Conservation (phyloP, 2,113 vertebrate species). For the Pelmatolapia mariae region DNA sequence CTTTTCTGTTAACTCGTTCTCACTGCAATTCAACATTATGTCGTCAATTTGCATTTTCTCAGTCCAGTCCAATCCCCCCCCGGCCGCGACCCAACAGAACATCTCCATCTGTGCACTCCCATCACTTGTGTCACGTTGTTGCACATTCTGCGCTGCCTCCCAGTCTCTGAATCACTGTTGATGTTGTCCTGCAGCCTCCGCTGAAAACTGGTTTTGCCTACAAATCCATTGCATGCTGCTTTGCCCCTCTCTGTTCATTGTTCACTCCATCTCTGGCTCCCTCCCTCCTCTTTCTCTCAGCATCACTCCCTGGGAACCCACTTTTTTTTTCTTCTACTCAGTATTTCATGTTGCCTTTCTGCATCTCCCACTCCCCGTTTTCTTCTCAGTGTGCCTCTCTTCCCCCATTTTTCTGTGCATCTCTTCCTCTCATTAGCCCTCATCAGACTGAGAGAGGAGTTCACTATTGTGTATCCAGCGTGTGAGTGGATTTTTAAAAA, state of each 20-base stretch:
- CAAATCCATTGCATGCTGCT: constrained; percentile 46
- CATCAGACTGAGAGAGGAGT: constrained; percentile 6
- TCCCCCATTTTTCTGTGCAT: constrained; percentile 33
- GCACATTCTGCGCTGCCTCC: not conserved
- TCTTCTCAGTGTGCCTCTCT: constrained; percentile 28
- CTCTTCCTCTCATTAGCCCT: constrained; percentile 23
- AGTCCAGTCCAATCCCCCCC: not conserved
- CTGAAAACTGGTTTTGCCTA: constrained; percentile 50
- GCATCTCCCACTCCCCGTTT: constrained; percentile 18
- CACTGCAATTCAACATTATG: not conserved
- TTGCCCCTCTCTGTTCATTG: constrained; percentile 47
- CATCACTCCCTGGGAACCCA: constrained; percentile 59
- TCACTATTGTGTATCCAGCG: constrained; percentile 27
- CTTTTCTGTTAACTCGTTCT: not conserved
- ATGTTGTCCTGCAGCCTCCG: constrained; percentile 40
- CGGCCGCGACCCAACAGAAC: not conserved
- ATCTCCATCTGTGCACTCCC: not conserved
- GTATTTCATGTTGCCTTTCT: constrained; percentile 46
- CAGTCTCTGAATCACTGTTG: constrained; percentile 5
- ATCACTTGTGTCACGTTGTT: constrained; percentile 10
- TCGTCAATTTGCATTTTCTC: not conserved
- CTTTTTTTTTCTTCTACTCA: constrained; percentile 6
- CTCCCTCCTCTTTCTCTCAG: constrained; percentile 42
- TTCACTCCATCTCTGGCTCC: constrained; percentile 41
- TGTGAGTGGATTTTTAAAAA: constrained; percentile 48